Percentiles rank a stretch among this genome's conserved stretches.
phyloP scores from a whole-genome alignment of 2,797 vertebrate species.

The Muscicapa comitata region DNA sequence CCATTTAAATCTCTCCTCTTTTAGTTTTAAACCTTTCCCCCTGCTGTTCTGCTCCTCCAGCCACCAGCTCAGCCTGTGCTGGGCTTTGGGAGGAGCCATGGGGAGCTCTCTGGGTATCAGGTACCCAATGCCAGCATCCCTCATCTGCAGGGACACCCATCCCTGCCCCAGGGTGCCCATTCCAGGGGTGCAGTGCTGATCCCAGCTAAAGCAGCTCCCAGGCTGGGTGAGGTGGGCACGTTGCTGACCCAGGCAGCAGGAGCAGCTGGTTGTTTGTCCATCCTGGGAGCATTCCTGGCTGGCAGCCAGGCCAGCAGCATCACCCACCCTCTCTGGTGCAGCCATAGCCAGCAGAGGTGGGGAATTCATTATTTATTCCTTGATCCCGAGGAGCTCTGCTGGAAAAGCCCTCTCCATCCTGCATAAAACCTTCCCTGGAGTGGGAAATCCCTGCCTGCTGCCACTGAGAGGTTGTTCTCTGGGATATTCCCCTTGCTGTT shows the following conservation, averaged over 20 bases:
- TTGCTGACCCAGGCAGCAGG: background rate
- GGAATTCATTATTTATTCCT: background rate
- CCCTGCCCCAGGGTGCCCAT: background rate
- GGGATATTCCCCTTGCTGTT: background rate
- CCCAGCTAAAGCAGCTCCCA: background rate
- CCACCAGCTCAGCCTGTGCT: background rate
- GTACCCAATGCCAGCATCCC: fast-evolving
- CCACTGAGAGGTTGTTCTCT: fast-evolving
- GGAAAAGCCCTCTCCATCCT: background rate
- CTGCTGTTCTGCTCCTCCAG: background rate
- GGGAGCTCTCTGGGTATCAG: fast-evolving
- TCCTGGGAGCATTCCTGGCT: background rate
- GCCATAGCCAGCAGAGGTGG: background rate
- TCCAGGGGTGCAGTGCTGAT: fast-evolving
- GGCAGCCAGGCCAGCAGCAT: background rate
- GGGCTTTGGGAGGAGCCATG: background rate
- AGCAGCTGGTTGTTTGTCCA: background rate
- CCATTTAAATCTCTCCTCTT: no score
- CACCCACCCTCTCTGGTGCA: fast-evolving
- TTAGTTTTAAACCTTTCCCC: background rate
- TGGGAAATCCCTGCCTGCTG: background rate
- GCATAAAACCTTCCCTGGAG: background rate
- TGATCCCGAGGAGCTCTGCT: background rate
- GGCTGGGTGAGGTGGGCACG: fast-evolving
- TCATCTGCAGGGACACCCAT: background rate